A percentile compares a stretch with the other conserved stretches of the same genome.
phyloP scores from a whole-genome alignment of 2,113 vertebrate species.

The Spizaetus ornatus region DNA sequence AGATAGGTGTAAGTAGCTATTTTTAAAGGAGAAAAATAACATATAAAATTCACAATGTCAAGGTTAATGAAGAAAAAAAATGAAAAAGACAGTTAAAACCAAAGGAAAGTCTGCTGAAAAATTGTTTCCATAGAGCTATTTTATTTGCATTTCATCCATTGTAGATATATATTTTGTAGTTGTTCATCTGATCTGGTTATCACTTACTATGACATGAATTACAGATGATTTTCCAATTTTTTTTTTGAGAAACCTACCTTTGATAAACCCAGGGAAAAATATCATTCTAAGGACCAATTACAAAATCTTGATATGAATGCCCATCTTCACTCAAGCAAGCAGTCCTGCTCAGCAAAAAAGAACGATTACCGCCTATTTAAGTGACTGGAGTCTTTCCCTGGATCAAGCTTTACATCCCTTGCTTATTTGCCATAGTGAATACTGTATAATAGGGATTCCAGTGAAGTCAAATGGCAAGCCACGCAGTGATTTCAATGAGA shows the following conservation, averaged over 20 bases:
- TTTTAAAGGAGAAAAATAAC: neutral
- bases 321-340: neutral
- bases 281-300: neutral
- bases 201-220: neutral
- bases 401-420: neutral
- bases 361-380: neutral
- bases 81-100: neutral
- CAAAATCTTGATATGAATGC: neutral
- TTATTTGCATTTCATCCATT: neutral
- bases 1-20: neutral
- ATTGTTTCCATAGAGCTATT: neutral
- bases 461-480: constrained; percentile 46
- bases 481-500: constrained; percentile 2
- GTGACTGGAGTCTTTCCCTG: neutral
- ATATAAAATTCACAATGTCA: neutral
- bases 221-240: neutral
- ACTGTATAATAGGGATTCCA: constrained; percentile 29
- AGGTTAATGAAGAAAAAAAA: neutral
- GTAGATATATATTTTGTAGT: neutral
- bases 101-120: neutral
- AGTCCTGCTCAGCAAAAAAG: neutral
- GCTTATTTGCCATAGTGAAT: neutral
- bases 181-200: neutral
- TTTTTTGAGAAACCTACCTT: neutral
- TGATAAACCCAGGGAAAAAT: neutral